These are phyloP conservation scores for Lymantria dispar DNA, from an alignment of 2,888 invertebrate species.

Conservation along the genomic window DNA sequence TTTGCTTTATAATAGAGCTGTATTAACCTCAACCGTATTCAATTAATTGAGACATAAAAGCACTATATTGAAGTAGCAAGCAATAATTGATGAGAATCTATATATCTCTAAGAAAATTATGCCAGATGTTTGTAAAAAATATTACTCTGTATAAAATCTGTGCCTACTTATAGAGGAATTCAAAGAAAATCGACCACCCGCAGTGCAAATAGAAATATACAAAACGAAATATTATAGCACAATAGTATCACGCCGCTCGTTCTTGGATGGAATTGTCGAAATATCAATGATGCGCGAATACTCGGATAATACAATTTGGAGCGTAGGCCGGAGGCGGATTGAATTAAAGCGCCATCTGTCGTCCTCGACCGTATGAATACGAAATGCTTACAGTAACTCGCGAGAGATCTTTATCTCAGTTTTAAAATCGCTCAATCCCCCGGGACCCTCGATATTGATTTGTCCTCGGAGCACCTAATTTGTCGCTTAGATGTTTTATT, in stretches of 20 bases:
- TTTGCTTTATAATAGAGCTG: too few species aligned
- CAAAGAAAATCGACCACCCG: conserved; percentile 36
- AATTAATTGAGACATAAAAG: too few species aligned
- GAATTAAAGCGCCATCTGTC: conserved; percentile 81
- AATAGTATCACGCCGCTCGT: conserved; percentile 44
- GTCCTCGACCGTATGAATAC: conserved; percentile 77
- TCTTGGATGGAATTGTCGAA: conserved; percentile 70
- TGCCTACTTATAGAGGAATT: conserved; percentile 7
- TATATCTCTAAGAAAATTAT: too few species aligned
- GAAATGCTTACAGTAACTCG: conserved; percentile 73
- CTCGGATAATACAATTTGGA: conserved; percentile 78
- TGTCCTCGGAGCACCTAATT: conserved; percentile 72
- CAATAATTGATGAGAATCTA: too few species aligned
- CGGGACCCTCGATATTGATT: conserved; percentile 71
- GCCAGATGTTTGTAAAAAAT: too few species aligned
- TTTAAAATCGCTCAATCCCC: conserved; percentile 80
- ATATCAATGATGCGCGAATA: conserved; percentile 82
- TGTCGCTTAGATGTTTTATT: conserved; percentile 70
- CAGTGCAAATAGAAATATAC: conserved; percentile 20
- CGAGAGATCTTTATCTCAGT: conserved; percentile 79
- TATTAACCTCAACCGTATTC: too few species aligned
- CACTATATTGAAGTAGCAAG: too few species aligned
- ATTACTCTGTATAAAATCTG: too few species aligned
- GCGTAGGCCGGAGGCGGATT: conserved; percentile 78
- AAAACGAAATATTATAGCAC: conserved; percentile 36